phyloP scores from a whole-genome alignment of 2,797 vertebrate genomes.

The Enteromius trimaculatus region DNA sequence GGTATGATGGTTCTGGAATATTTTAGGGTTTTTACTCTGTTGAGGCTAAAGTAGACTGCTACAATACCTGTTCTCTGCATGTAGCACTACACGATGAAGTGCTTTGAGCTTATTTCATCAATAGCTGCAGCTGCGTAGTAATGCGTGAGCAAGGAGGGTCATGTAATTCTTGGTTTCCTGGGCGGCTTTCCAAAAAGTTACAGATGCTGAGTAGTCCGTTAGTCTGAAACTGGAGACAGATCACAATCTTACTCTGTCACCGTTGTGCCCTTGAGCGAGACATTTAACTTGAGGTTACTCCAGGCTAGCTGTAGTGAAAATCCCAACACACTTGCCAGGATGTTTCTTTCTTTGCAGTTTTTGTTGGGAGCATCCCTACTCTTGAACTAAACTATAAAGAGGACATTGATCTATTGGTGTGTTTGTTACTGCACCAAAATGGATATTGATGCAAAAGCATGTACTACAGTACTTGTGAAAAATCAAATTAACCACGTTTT shows the following conservation, averaged over 20 bases:
- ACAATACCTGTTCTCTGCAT: neutral
- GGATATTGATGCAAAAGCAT: neutral
- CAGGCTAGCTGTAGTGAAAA: neutral
- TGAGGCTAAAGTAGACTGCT: conserved; percentile 42
- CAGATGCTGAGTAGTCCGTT: conserved; percentile 22
- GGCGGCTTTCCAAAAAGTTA: conserved; percentile 6
- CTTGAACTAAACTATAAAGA: neutral
- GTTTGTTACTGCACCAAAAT: neutral
- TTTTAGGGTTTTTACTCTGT: conserved; percentile 56
- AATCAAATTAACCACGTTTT: neutral
- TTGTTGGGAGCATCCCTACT: neutral
- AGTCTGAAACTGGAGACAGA: conserved; percentile 36
- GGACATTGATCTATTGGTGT: neutral
- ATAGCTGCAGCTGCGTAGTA: neutral
- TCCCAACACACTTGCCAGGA: neutral
- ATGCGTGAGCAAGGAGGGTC: neutral
- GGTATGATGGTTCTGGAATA: conserved; percentile 59
- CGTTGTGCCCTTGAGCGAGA: conserved; percentile 12
- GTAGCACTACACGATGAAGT: neutral
- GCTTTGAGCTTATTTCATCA: neutral
- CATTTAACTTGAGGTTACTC: neutral
- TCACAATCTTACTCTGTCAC: conserved; percentile 21
- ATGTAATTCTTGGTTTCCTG: conserved; percentile 13
- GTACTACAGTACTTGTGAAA: neutral
- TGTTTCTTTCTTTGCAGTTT: neutral